Conservation (phyloP, 2,888 invertebrate species). For the Hyalella azteca region DNA sequence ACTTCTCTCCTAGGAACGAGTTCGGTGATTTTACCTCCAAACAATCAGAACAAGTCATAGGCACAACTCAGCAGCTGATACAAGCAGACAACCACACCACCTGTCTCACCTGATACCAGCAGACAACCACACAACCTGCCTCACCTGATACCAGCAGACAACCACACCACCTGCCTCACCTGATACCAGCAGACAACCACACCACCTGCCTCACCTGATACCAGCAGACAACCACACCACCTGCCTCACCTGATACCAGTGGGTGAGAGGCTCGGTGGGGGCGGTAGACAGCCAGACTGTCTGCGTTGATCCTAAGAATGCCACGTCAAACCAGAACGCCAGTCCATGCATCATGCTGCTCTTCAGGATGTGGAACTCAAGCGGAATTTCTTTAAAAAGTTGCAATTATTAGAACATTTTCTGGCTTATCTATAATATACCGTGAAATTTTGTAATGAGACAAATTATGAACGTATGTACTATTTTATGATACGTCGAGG, state of each 20-base stretch:
- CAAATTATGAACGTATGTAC: too few relatives aligned
- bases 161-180: neutral
- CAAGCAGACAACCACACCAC: neutral
- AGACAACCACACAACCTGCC: neutral
- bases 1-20: too few relatives aligned
- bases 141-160: neutral
- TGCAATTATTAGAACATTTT: too few relatives aligned
- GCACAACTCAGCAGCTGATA: too few relatives aligned
- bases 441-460: too few relatives aligned
- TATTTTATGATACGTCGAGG: too few relatives aligned
- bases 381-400: conserved; percentile 75
- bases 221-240: neutral
- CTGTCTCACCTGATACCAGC: neutral
- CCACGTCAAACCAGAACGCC: conserved; percentile 99
- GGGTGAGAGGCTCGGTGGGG: conserved; percentile 96
- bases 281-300: conserved; percentile 97
- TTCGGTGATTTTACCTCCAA: too few relatives aligned
- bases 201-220: neutral
- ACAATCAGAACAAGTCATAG: too few relatives aligned
- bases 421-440: too few relatives aligned
- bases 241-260: conserved; percentile 85
- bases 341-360: conserved; percentile 95
- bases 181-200: neutral
- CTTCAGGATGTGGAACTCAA: conserved; percentile 89
- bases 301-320: conserved; percentile 87